Conservation (phyloP, 2,113 vertebrate genomes). For the Tonatia bakeri region DNA sequence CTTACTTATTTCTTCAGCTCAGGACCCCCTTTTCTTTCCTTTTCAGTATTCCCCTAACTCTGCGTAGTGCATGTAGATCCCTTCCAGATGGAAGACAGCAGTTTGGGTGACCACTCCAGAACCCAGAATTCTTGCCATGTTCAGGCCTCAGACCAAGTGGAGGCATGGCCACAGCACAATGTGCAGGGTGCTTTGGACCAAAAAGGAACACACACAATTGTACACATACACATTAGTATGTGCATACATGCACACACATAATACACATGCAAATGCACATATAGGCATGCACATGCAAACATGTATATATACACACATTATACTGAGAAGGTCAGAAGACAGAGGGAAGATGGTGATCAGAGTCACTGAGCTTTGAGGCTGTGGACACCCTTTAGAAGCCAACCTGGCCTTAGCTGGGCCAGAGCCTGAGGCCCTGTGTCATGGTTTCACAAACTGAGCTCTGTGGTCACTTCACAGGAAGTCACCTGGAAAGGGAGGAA, state of each 20-base stretch:
- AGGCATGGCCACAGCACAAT: background rate
- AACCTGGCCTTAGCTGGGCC: background rate
- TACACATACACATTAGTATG: accelerated
- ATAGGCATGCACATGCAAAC: no score
- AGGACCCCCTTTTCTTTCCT: background rate
- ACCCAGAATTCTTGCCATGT: accelerated
- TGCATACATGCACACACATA: background rate
- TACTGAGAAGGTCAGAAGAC: background rate
- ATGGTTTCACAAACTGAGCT: background rate
- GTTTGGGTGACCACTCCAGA: background rate
- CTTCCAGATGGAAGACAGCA: background rate
- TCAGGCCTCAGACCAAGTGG: background rate
- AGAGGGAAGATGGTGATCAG: background rate
- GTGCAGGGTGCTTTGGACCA: no score
- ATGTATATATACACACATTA: background rate
- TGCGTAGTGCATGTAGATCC: no score
- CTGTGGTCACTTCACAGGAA: background rate
- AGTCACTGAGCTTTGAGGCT: background rate
- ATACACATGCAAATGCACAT: background rate
- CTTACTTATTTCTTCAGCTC: background rate
- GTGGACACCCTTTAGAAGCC: no score
- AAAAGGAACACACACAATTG: background rate
- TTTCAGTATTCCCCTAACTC: background rate
- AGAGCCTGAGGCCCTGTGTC: background rate
- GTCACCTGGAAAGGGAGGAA: background rate